Conservation (phyloP, 2,797 vertebrate species). For the Gastrophryne carolinensis region DNA sequence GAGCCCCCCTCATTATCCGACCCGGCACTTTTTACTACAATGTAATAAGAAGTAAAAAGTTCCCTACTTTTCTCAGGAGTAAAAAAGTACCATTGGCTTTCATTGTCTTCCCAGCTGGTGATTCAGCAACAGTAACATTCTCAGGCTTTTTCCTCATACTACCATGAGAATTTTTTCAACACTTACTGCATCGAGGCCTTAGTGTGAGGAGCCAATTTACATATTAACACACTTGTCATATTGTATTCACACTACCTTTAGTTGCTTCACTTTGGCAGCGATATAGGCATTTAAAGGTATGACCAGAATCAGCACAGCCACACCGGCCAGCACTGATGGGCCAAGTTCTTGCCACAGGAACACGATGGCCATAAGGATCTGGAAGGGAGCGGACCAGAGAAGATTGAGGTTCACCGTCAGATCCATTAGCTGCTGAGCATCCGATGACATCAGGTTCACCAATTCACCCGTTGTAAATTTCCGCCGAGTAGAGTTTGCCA, state of each 20-base stretch:
- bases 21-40: too few species aligned
- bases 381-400: slow-evolving; percentile 65
- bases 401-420: slow-evolving; percentile 59
- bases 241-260: slow-evolving; percentile 59
- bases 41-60: too few species aligned
- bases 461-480: slow-evolving; percentile 59
- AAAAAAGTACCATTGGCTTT: too few species aligned
- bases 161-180: too few species aligned
- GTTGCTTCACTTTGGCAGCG: slow-evolving; percentile 58
- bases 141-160: too few species aligned
- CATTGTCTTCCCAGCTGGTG: too few species aligned
- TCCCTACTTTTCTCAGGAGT: too few species aligned
- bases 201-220: too few species aligned
- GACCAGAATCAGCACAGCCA: slow-evolving; percentile 61
- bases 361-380: slow-evolving; percentile 57
- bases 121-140: too few species aligned
- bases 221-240: too few species aligned
- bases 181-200: too few species aligned
- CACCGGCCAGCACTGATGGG: slow-evolving; percentile 58
- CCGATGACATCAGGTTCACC: slow-evolving; percentile 62
- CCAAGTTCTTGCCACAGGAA: slow-evolving; percentile 69
- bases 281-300: slow-evolving; percentile 61
- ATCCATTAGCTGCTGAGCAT: slow-evolving; percentile 64
- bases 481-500: slow-evolving; percentile 56
- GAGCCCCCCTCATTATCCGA: too few species aligned